phyloP scores from a whole-genome alignment of 2,797 vertebrate species.

The Danio choprae region DNA sequence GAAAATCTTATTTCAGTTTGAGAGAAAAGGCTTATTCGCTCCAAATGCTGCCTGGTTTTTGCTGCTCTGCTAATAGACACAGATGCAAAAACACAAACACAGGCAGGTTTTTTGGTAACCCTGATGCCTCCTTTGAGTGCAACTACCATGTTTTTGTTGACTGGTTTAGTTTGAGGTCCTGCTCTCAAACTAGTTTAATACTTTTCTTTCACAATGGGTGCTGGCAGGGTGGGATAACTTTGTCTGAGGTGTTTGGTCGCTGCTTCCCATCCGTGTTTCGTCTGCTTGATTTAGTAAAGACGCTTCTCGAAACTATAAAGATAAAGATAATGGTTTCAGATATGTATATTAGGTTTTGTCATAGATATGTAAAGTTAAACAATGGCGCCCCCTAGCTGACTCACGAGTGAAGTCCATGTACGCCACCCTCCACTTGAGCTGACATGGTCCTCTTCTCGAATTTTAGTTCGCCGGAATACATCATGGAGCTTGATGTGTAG shows the following conservation, averaged over 20 bases:
- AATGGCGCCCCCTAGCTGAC: slow-evolving; percentile 63
- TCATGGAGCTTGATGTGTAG: slow-evolving; percentile 84
- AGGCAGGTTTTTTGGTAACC: slow-evolving; percentile 61
- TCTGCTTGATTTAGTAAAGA: slow-evolving; percentile 83
- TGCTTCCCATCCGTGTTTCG: slow-evolving; percentile 58
- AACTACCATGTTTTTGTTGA: slow-evolving; percentile 59
- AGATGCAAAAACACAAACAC: slow-evolving; percentile 16
- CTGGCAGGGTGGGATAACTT: slow-evolving; percentile 54
- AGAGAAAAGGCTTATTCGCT: background rate
- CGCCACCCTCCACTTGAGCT: slow-evolving; percentile 91
- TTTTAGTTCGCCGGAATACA: slow-evolving; percentile 95
- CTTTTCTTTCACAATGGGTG: slow-evolving; percentile 43
- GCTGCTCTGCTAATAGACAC: slow-evolving; percentile 11
- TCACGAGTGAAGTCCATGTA: slow-evolving; percentile 95
- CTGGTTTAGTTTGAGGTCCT: slow-evolving; percentile 28
- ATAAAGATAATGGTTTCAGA: slow-evolving; percentile 10
- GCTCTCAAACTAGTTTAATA: slow-evolving; percentile 29
- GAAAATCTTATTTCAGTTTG: background rate
- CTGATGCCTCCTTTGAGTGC: slow-evolving; percentile 72
- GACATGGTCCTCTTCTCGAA: slow-evolving; percentile 95
- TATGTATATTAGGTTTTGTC: background rate
- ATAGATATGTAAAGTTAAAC: background rate
- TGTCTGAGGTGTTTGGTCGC: slow-evolving; percentile 75
- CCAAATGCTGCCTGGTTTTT: background rate
- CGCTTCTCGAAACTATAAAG: slow-evolving; percentile 89